Evolutionary conservation across 2,797 vertebrate species (phyloP).

Genomic region (Lepus townsendii): DNA sequence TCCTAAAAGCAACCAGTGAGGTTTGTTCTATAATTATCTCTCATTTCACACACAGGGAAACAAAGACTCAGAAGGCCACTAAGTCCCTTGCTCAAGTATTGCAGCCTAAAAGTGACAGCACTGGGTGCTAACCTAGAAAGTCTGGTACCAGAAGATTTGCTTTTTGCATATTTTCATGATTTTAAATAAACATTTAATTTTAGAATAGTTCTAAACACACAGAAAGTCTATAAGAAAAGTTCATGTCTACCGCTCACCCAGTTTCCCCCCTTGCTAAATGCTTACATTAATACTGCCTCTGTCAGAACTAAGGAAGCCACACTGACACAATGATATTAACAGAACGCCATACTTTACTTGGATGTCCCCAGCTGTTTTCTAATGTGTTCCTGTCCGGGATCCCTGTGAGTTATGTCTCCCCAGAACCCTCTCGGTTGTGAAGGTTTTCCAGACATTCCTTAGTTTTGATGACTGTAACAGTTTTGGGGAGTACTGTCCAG

Average conservation of each 20-base stretch:
- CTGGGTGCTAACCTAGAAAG: neutral
- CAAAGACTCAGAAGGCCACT: neutral
- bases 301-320: neutral
- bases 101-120: neutral
- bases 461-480: neutral
- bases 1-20: neutral
- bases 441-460: neutral
- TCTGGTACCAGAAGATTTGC: neutral
- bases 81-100: neutral
- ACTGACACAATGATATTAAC: accelerated
- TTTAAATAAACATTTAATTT: constrained; percentile 31
- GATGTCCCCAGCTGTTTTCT: neutral
- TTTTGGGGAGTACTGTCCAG: neutral
- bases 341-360: neutral
- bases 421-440: neutral
- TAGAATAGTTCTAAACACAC: constrained; percentile 29
- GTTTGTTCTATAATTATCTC: neutral
- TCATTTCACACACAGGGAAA: neutral
- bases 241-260: neutral
- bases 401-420: neutral
- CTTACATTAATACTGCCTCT: neutral
- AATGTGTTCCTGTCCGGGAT: neutral
- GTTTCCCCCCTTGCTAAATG: neutral
- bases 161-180: neutral
- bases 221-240: neutral